Evolutionary conservation across 1,140 invertebrate genomes (phyloP), one percentile per base, ranked within the genome.

Genomic region (Macrocentrus cingulum): DNA sequence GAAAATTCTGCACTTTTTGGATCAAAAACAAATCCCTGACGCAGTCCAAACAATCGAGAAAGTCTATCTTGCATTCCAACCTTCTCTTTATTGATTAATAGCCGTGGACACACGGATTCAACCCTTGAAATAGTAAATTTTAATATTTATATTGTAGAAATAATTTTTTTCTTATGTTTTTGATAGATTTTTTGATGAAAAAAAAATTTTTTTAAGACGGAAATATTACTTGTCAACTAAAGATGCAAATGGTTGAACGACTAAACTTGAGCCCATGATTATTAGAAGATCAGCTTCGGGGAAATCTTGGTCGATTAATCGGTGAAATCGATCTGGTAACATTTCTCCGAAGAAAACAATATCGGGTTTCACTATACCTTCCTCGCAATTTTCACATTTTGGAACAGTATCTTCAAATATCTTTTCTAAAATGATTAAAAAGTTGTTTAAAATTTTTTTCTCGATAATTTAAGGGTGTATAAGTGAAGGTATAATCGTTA

Each of bases 201-300:
- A 34, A 45, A 58, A 52, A 25, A 56, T 54, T 49, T n/a, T 42
- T 11, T 3, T 53, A 19, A 36, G 45, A 37, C 61, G 15, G 16
- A 3, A 1, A 23, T 66, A 63, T n/a, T 64, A 67, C 62, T 81
- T 86, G 67, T 91, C 86, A 59, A 92, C 81, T 4, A 97, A 81
- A 11, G 91, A 92, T n/a, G 94, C 93, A 83, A 99, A 98, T 1
- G 96, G 96, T 60, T 97, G 92, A 0, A 99, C 95, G 63, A 89
- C 88, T 45, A 99, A 82, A 15, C 94, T 97, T 1, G 96, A 97
- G 6, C 96, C 96, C 86, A 98, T 90, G 3, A 98, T 90, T 53
- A 99, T 93, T 4, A 98, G 82, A 54, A 98, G 80, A 80, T 98
- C 95, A 77, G 94, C 97, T 55, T 90, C 80, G 32, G 81, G 73